phyloP scores from a whole-genome alignment of 2,888 invertebrate genomes.

The Parnassius orleans region DNA sequence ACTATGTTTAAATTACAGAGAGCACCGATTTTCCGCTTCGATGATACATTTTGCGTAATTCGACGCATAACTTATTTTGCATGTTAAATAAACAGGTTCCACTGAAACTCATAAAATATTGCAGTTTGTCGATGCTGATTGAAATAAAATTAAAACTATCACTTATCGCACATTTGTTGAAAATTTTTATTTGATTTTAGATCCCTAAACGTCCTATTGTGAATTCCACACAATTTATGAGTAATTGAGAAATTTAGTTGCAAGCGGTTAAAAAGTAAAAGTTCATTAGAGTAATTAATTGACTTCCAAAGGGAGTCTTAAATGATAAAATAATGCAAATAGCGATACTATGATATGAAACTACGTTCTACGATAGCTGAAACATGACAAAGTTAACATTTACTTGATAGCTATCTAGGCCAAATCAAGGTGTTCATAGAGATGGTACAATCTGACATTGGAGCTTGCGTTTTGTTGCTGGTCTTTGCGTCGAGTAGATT shows the following conservation, averaged over 20 bases:
- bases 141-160: no score
- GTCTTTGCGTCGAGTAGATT: slow-evolving; percentile 59
- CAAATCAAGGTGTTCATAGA: not conserved
- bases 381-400: not conserved
- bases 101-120: not conserved
- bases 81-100: slow-evolving; percentile 2
- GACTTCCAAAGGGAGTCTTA: not conserved
- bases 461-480: slow-evolving; percentile 60
- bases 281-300: not conserved
- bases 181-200: no score
- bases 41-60: slow-evolving; percentile 16
- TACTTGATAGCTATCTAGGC: not conserved
- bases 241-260: no score
- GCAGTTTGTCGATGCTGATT: no score
- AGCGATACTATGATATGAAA: not conserved
- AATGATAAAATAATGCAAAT: not conserved
- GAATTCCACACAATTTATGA: no score
- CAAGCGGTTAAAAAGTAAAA: not conserved
- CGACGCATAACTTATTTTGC: slow-evolving; percentile 15
- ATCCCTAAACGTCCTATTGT: no score
- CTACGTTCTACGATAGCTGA: not conserved
- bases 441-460: slow-evolving; percentile 43
- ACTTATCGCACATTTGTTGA: no score
- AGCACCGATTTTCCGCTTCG: slow-evolving; percentile 23
- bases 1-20: slow-evolving; percentile 27